These are phyloP conservation scores for Acleris literana DNA, from an alignment of 2,888 invertebrate species.

Conservation along the genomic window DNA sequence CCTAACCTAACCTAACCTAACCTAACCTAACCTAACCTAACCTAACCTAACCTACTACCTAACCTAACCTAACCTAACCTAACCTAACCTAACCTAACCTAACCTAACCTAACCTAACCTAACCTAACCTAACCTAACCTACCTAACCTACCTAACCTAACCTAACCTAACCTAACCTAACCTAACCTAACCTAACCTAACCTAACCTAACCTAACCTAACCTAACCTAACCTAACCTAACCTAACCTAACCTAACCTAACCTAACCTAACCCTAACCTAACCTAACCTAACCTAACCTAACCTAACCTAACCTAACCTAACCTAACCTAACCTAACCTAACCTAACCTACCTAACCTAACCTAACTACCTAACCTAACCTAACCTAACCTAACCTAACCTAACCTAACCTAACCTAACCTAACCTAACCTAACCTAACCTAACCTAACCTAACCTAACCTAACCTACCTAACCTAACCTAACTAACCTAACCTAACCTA, in stretches of 20 bases:
- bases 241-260: slow-evolving; percentile 18
- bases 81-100: slow-evolving; percentile 7
- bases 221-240: slow-evolving; percentile 19
- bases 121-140: slow-evolving; percentile 10
- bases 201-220: slow-evolving; percentile 1
- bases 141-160: no score
- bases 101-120: slow-evolving; percentile 15
- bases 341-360: slow-evolving; percentile 11
- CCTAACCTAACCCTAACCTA: slow-evolving; percentile 7
- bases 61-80: neutral
- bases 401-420: slow-evolving; percentile 17
- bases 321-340: slow-evolving; percentile 19
- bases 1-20: slow-evolving; percentile 6
- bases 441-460: neutral
- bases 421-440: slow-evolving; percentile 1
- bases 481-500: slow-evolving; percentile 2
- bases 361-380: neutral
- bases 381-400: slow-evolving; percentile 13
- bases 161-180: no score
- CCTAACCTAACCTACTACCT: slow-evolving; percentile 5
- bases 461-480: no score
- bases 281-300: slow-evolving; percentile 6
- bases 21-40: slow-evolving; percentile 17
- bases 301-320: neutral
- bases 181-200: no score